Conservation (phyloP, 2,113 vertebrate genomes). For the Hucho hucho region DNA sequence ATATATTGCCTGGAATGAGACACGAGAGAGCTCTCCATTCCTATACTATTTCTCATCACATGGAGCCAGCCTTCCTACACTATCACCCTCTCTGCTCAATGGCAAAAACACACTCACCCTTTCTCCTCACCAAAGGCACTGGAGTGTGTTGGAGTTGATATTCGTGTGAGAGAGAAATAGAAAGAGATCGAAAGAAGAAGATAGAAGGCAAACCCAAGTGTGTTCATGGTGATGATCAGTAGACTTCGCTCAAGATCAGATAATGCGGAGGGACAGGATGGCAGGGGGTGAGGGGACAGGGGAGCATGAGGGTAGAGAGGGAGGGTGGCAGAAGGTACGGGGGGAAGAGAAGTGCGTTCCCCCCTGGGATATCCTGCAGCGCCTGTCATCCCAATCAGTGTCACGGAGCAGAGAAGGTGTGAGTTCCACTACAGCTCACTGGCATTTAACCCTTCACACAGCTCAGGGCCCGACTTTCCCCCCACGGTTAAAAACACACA, state of each 20-base stretch:
- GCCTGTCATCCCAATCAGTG: slow-evolving; percentile 47
- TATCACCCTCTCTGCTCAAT: slow-evolving; percentile 28
- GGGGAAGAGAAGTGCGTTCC: slow-evolving; percentile 30
- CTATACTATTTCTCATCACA: slow-evolving; percentile 45
- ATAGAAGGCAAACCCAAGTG: background rate
- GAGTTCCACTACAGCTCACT: slow-evolving; percentile 9
- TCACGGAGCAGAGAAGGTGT: slow-evolving; percentile 48
- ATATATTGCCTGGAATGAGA: slow-evolving; percentile 67
- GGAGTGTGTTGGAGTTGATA: slow-evolving; percentile 4
- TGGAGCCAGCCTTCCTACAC: slow-evolving; percentile 34
- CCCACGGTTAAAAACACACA: slow-evolving; percentile 10
- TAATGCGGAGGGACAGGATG: slow-evolving; percentile 32
- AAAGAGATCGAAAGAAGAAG: background rate
- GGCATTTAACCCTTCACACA: slow-evolving; percentile 34
- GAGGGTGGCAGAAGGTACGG: slow-evolving; percentile 30
- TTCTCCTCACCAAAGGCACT: background rate
- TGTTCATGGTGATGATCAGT: background rate
- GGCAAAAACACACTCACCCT: slow-evolving; percentile 8
- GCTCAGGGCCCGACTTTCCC: background rate
- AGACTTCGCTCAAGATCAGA: background rate
- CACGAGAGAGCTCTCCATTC: slow-evolving; percentile 49
- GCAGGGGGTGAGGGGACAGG: slow-evolving; percentile 36
- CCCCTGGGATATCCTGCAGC: slow-evolving; percentile 47
- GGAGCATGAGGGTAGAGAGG: slow-evolving; percentile 25
- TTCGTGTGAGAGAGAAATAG: background rate